A percentile compares a stretch with the other conserved stretches of the same genome.
Conservation (phyloP, 2,113 vertebrate genomes). For the Podarcis raffonei region DNA sequence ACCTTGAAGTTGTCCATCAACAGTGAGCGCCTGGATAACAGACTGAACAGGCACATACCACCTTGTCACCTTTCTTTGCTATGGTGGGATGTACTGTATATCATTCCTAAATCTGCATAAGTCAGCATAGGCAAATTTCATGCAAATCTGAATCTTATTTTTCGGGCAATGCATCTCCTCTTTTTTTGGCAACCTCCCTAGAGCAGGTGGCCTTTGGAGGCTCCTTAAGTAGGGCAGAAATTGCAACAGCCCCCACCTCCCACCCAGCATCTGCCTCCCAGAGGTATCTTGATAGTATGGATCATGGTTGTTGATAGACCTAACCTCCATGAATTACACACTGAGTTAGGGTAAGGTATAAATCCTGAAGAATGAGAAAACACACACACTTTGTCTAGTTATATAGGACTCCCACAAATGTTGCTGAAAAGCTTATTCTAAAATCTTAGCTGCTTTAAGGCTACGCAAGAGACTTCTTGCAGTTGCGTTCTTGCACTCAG, state of each 20-base stretch:
- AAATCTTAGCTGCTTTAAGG: constrained; percentile 56
- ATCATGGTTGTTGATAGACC: not conserved
- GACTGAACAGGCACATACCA: no score
- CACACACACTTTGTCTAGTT: not conserved
- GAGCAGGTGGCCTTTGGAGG: not conserved
- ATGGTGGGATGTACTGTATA: no score
- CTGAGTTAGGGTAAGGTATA: not conserved
- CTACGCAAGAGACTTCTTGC: constrained; percentile 40
- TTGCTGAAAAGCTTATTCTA: constrained; percentile 32
- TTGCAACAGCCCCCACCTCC: not conserved
- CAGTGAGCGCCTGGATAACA: no score
- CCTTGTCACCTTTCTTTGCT: no score
- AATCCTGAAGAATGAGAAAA: not conserved
- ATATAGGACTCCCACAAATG: constrained; percentile 14
- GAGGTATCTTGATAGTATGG: not conserved
- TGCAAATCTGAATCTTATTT: no score
- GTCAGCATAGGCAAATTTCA: no score
- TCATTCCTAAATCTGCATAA: no score
- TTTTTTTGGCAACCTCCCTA: not conserved
- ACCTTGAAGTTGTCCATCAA: no score
- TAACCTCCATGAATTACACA: not conserved
- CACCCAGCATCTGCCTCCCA: not conserved
- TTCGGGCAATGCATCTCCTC: no score
- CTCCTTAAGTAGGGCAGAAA: not conserved
- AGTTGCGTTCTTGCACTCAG: constrained; percentile 47